A percentile compares a stretch with the other conserved stretches of the same genome.
Evolutionary conservation across 2,113 vertebrate genomes (phyloP).

Genomic region (Phyllostomus hastatus): DNA sequence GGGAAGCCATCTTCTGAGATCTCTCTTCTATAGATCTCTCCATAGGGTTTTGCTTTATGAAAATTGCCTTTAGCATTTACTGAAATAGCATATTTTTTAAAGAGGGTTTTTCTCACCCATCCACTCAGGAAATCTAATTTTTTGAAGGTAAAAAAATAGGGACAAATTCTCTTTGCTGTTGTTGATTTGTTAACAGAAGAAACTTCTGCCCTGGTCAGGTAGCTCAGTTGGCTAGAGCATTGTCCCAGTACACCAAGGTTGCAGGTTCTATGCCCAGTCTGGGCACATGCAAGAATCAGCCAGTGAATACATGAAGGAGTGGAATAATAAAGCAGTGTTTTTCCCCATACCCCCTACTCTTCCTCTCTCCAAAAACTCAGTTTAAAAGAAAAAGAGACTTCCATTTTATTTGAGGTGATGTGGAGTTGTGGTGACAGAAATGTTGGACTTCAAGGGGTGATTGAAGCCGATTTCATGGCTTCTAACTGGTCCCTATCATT

Average conservation of each 20-base stretch:
- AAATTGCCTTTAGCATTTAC: background rate
- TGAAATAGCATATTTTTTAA: slow-evolving; percentile 13
- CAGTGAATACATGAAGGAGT: too few species aligned
- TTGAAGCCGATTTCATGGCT: background rate
- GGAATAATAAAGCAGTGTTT: too few species aligned
- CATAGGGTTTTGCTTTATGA: background rate
- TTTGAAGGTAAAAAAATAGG: background rate
- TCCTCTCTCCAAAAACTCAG: too few species aligned
- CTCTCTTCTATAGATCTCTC: background rate
- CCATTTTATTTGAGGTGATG: background rate
- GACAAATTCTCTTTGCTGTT: background rate
- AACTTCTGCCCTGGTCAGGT: background rate
- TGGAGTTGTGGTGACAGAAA: background rate
- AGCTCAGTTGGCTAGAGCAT: too few species aligned
- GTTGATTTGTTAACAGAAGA: background rate
- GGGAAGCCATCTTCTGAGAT: slow-evolving; percentile 27
- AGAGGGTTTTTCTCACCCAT: background rate
- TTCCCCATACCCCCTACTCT: too few species aligned
- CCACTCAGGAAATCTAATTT: background rate
- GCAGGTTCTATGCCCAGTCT: too few species aligned
- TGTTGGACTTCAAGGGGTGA: background rate
- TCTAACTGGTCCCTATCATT: background rate
- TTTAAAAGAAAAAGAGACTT: background rate
- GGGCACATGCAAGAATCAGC: too few species aligned
- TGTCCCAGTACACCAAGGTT: too few species aligned